phyloP scores from a whole-genome alignment of 2,888 invertebrate species.

The Netelia inedita region DNA sequence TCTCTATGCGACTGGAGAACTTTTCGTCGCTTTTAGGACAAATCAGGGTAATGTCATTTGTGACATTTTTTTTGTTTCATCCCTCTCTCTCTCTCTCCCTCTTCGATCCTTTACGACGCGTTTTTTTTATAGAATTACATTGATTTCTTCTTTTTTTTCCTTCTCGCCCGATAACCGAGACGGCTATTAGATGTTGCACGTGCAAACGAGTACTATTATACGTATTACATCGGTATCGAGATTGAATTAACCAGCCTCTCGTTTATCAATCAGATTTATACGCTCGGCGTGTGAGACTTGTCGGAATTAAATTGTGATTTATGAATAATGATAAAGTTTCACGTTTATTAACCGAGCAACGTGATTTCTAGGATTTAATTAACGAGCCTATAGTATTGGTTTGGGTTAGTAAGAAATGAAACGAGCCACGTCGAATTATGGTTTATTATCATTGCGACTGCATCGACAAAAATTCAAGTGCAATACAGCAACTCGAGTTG shows the following conservation, averaged over 20 bases:
- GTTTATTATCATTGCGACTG: conserved; percentile 1
- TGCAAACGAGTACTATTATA: conserved; percentile 29
- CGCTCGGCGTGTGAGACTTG: conserved; percentile 32
- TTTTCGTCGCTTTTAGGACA: not conserved
- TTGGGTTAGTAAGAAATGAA: conserved; percentile 35
- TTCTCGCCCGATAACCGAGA: not conserved
- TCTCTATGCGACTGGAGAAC: not conserved
- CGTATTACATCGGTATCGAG: conserved; percentile 44
- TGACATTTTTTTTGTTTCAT: not conserved
- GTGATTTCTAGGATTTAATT: conserved; percentile 62
- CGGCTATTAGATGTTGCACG: not conserved
- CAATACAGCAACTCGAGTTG: not conserved
- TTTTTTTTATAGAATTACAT: too few relatives aligned
- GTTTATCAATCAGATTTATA: conserved; percentile 68
- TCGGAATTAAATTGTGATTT: conserved; percentile 66
- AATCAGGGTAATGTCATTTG: not conserved
- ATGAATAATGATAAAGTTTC: conserved; percentile 67
- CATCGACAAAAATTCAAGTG: not conserved
- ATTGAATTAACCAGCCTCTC: conserved; percentile 67
- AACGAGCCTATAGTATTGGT: conserved; percentile 36
- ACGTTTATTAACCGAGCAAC: conserved; percentile 43
- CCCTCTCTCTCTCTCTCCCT: not conserved
- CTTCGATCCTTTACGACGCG: too few relatives aligned
- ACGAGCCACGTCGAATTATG: conserved; percentile 23
- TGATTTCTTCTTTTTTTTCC: not conserved